A percentile compares a stretch with the other conserved stretches of the same genome.
Conservation (phyloP, 2,888 invertebrate species). For the Drosophila multiciliata region DNA sequence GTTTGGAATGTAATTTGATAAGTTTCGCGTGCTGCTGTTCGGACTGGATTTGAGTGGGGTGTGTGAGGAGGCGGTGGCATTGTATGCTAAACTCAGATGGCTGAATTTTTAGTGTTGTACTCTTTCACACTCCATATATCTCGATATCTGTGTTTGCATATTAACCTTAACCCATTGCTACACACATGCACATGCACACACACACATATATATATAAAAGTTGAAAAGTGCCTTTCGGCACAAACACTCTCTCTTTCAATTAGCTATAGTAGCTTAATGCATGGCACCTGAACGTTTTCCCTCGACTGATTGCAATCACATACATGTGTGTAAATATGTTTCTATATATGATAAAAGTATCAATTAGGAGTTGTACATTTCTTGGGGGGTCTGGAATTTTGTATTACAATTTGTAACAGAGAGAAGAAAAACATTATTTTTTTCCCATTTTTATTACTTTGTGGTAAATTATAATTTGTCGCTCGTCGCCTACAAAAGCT, state of each 20-base stretch:
- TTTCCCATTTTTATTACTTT: constrained; percentile 10
- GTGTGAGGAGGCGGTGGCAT: constrained; percentile 11
- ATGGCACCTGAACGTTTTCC: constrained; percentile 49
- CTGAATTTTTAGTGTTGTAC: constrained; percentile 13
- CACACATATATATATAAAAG: background rate
- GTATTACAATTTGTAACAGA: constrained; percentile 21
- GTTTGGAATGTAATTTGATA: constrained; percentile 21
- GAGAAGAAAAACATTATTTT: background rate
- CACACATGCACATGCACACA: constrained; percentile 19
- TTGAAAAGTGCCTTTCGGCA: constrained; percentile 13
- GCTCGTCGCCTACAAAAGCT: constrained; percentile 39
- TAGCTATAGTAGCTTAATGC: constrained; percentile 26
- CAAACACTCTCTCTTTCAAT: constrained; percentile 57
- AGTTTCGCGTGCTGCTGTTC: constrained; percentile 19
- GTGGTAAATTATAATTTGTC: constrained; percentile 59
- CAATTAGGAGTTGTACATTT: constrained; percentile 50
- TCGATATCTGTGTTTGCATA: constrained; percentile 49
- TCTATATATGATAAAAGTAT: constrained; percentile 61
- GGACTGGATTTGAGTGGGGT: background rate
- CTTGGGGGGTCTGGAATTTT: constrained; percentile 14
- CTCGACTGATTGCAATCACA: constrained; percentile 36
- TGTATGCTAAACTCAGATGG: constrained; percentile 48
- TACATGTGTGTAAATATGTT: constrained; percentile 20
- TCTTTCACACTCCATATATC: constrained; percentile 12
- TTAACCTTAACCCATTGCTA: constrained; percentile 75